These are phyloP conservation scores for Micronycteris hirsuta DNA, from an alignment of 2,113 vertebrate species.

Conservation along the genomic window DNA sequence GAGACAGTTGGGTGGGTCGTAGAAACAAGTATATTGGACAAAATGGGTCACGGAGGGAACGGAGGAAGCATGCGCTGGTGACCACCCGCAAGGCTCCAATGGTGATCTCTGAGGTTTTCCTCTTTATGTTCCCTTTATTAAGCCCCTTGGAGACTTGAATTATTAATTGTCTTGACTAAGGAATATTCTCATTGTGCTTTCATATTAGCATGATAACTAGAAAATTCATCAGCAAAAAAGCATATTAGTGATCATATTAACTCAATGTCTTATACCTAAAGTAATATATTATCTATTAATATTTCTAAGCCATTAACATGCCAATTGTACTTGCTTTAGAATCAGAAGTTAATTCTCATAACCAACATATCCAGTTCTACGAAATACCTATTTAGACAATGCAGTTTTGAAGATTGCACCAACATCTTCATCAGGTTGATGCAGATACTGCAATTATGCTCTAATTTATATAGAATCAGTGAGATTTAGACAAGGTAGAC, in stretches of 20 bases:
- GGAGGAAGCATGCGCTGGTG: neutral
- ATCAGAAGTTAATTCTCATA: neutral
- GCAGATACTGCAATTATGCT: neutral
- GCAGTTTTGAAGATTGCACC: neutral
- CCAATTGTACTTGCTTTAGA: neutral
- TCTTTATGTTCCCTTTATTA: neutral
- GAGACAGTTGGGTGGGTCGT: neutral
- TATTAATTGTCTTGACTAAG: neutral
- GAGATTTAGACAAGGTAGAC: neutral
- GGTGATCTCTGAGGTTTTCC: neutral
- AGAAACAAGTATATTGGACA: neutral
- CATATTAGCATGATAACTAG: neutral
- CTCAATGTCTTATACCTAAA: neutral
- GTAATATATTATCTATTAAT: neutral
- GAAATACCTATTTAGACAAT: neutral
- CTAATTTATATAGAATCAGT: neutral
- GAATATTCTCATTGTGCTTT: neutral
- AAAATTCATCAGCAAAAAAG: neutral
- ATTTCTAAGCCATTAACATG: neutral
- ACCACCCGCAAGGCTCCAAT: neutral
- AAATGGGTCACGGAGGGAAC: neutral
- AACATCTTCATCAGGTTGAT: neutral
- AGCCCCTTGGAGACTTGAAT: neutral
- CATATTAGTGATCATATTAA: neutral
- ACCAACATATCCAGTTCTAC: neutral